Evolutionary conservation across 1,140 invertebrate species (phyloP).

Genomic region (Drosophila auraria): DNA sequence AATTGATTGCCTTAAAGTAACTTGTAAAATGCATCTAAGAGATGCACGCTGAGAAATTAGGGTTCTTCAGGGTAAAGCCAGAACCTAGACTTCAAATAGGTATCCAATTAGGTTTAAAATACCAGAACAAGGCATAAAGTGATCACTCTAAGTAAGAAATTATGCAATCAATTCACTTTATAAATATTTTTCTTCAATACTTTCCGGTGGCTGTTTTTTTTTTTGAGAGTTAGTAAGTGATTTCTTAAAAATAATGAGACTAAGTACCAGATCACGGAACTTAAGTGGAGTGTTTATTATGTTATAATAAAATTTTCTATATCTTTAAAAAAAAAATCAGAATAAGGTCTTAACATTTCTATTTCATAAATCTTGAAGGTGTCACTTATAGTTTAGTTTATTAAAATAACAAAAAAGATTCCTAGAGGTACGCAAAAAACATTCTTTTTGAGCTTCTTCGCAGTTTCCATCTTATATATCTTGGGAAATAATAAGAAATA

Average conservation of each 20-base stretch:
- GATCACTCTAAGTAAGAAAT: too few species aligned
- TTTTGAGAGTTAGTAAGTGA: too few species aligned
- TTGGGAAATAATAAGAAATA: too few species aligned
- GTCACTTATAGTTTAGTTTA: too few species aligned
- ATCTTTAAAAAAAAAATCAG: neutral
- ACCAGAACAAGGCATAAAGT: too few species aligned
- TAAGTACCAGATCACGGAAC: neutral
- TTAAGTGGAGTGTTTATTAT: neutral
- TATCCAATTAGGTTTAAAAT: too few species aligned
- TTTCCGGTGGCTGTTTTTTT: too few species aligned
- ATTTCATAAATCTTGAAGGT: too few species aligned
- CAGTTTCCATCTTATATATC: neutral
- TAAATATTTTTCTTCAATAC: too few species aligned
- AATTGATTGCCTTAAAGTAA: constrained; percentile 84
- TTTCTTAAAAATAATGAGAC: neutral
- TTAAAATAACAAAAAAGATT: too few species aligned
- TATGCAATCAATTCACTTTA: too few species aligned
- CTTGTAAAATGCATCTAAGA: constrained; percentile 80
- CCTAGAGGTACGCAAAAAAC: neutral
- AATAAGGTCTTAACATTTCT: too few species aligned
- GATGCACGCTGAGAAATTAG: neutral
- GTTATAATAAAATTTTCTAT: neutral
- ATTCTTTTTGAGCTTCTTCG: neutral
- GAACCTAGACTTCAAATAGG: neutral
- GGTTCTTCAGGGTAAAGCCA: neutral